A percentile compares a stretch with the other conserved stretches of the same genome.
phyloP scores from a whole-genome alignment of 2,888 invertebrate genomes.

The Orthonevra nobilis region DNA sequence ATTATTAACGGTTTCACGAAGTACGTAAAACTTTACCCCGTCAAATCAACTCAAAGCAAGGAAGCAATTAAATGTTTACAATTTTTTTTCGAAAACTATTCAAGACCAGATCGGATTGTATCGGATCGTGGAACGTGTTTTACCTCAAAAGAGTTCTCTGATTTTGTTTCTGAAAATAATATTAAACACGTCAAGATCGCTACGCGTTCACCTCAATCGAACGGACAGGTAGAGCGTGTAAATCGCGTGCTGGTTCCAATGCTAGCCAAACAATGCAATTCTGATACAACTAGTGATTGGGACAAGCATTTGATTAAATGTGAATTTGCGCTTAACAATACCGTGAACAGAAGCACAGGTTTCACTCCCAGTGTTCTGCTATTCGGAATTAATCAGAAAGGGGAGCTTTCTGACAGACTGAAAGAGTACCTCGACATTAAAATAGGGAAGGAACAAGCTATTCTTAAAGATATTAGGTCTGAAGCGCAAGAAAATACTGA shows the following conservation, averaged over 20 bases:
- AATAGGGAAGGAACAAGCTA: neutral
- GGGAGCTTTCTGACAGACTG: slow-evolving; percentile 48
- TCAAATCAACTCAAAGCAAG: neutral
- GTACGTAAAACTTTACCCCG: slow-evolving; percentile 3
- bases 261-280: neutral
- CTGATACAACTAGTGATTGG: slow-evolving; percentile 26
- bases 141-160: neutral
- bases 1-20: slow-evolving; percentile 1
- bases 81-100: slow-evolving; percentile 1
- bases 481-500: slow-evolving; percentile 51
- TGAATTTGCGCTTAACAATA: slow-evolving; percentile 72
- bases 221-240: neutral
- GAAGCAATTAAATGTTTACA: neutral
- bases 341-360: slow-evolving; percentile 71
- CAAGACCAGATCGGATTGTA: slow-evolving; percentile 21
- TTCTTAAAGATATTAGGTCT: slow-evolving; percentile 17
- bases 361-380: too few species aligned
- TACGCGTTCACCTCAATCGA: too few species aligned
- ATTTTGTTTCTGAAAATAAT: neutral
- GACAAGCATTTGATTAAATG: slow-evolving; percentile 38
- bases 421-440: slow-evolving; percentile 21
- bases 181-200: too few species aligned
- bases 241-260: neutral
- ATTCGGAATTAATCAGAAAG: slow-evolving; percentile 64
- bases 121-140: slow-evolving; percentile 34